Base-by-base conservation (phyloP, 2,797 vertebrate genomes). In the Hemitrygon akajei region DNA sequence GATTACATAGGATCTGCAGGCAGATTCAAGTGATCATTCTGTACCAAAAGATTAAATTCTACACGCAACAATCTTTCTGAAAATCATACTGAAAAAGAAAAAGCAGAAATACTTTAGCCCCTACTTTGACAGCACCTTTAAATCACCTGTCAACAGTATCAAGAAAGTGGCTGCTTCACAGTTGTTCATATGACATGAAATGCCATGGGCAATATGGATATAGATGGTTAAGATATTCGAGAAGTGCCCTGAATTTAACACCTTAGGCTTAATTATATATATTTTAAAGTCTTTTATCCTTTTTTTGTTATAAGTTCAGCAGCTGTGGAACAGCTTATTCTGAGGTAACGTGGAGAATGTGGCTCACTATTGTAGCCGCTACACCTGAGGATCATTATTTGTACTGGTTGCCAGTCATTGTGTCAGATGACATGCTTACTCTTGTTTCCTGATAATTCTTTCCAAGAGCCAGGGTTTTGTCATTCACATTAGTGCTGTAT, bases 361-460 rank as follows among this genome's bases (percentile, higher is more conserved):
- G 63, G n/a, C 18, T 91, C 63, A 69, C 60, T 69, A 9, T 69
- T 66, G 56, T 30, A n/a, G 82, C 82, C 60, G 82, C 34, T 60
- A 86, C 27, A 14, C 56, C 12, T n/a, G 56, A 86, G 82, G 58
- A 66, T 66, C 18, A 58, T 69, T 91, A 91, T 37, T n/a, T 91
- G 16, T 91, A 87, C 84, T 87, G 30, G 56, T 27, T 87, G 87
- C 63, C 87, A 69, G n/a, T 66, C 87, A 69, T 37, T 63, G 37
- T 20, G 87, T 37, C 87, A 91, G 63, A 37, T 69, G 69, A 91
- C 63, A 91, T 69, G 86, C 86, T 87, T 10, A 12, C 27, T 34
- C 56, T 89, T 91, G 87, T 69, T 91, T 86, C 30, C 63, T 69
- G 87, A 91, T 69, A 91, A 91, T 69, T 91, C n/a, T 22, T 22